Evolutionary conservation across 2,113 vertebrate species (phyloP), one percentile per base, ranked within the genome.

Genomic region (Zootoca vivipara): DNA sequence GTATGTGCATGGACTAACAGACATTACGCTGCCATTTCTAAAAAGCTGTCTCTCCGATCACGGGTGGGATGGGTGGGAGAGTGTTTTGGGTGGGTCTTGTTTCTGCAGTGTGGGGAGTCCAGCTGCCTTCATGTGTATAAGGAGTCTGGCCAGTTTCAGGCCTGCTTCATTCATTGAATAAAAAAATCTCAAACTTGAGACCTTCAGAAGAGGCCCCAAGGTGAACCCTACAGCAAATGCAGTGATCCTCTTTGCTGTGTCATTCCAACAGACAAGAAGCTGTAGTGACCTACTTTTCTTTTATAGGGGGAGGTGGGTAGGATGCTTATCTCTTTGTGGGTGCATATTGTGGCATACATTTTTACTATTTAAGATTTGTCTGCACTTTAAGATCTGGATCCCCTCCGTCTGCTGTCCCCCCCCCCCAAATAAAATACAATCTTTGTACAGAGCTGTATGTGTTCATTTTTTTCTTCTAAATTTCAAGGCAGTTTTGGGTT

Each of bases 341-440:
- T 77, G 72, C 89, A 77, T 77, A 56, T 67, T 69, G 72, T 77
- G 72, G 33, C 58, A 75, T 82, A 82, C 16, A 18, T 82, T 80
- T 52, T 79, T 79, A 65, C 65, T 87, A 70, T 91, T 84, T 89
- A 90, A 91, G 83, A 89, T 89, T 85, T 92, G 67, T 90, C 67
- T 85, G 93, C 92, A 90, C 90, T 94, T 90, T 88, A 81, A 67
- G 78, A 83, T 92, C 87, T 90, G 85, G 69, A 86, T 72, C 72
- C 62, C 87, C 90, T 92, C 84, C 92, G 67, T 69, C 30, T 67
- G 10, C 33, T 56, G 2, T 5, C n/a, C 18, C 13, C 33, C n/a
- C n/a, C 74, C 86, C 73, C 82, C 86, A 84, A 94, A 93, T 93
- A 94, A 95, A 95, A 87, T 46, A 79, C 83, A 85, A 91, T 83